Percentiles rank a stretch among this genome's conserved stretches.
These are phyloP conservation scores for Nettapus auritus DNA, from an alignment of 2,113 vertebrate species.

Conservation along the genomic window DNA sequence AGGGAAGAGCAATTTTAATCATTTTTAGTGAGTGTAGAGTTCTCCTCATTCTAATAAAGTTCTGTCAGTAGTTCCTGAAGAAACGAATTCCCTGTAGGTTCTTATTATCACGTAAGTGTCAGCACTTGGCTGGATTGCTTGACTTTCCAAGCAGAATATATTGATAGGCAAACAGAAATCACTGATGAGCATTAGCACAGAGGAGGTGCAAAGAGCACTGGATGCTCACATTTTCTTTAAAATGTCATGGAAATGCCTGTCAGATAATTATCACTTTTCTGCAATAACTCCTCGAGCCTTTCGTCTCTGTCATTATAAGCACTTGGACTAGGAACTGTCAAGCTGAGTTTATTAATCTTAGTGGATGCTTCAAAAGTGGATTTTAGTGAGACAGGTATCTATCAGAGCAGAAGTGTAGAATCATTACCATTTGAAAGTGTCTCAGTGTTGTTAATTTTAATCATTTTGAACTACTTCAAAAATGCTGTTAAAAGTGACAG, in stretches of 20 bases:
- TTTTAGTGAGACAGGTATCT: constrained; percentile 16
- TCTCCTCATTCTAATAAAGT: neutral
- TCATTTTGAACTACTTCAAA: neutral
- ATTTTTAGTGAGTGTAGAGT: neutral
- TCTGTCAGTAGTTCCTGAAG: neutral
- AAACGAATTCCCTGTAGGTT: neutral
- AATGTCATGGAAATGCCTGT: neutral
- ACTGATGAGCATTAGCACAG: neutral
- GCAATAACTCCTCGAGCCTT: neutral
- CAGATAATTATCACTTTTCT: constrained; percentile 13
- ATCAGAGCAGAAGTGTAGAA: neutral
- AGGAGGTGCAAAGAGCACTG: neutral
- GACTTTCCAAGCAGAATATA: neutral
- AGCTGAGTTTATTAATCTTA: neutral
- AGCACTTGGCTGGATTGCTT: neutral
- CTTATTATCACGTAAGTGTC: neutral
- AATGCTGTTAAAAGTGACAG: neutral
- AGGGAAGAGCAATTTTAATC: neutral
- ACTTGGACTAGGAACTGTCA: constrained; percentile 15
- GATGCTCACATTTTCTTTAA: neutral
- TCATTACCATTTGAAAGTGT: neutral
- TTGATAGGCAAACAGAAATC: neutral
- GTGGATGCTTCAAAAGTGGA: neutral
- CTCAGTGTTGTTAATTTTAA: neutral
- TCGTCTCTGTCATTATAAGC: neutral